These are phyloP conservation scores for Psilanteris sp. DNA, from an alignment of 1,140 invertebrate species.

Conservation along the genomic window DNA sequence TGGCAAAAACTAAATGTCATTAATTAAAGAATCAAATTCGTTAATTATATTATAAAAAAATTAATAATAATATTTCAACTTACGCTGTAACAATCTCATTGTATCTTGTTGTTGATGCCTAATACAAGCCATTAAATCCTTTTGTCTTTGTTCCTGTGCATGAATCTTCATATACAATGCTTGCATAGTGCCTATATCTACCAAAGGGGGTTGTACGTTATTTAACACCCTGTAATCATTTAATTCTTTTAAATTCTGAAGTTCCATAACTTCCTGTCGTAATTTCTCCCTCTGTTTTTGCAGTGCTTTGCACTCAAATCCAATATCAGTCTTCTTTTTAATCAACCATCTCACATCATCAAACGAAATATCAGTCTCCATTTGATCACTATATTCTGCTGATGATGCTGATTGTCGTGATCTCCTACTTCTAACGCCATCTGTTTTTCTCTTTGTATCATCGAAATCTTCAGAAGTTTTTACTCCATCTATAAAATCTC, in stretches of 20 bases:
- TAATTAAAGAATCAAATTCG: too few species aligned
- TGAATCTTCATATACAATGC: conserved; percentile 78
- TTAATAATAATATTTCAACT: too few species aligned
- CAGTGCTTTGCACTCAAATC: conserved; percentile 77
- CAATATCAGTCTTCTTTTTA: conserved; percentile 76
- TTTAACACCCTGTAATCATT: conserved; percentile 51
- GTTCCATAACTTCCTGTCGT: conserved; percentile 78
- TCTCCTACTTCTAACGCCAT: not conserved
- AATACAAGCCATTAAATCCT: conserved; percentile 82
- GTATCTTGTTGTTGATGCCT: conserved; percentile 84
- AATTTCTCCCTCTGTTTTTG: conserved; percentile 78
- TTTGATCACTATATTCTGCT: conserved; percentile 21
- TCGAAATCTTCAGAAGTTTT: not conserved
- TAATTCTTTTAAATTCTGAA: conserved; percentile 70
- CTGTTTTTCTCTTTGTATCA: conserved; percentile 28
- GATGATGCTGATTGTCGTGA: conserved; percentile 16
- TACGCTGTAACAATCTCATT: conserved; percentile 84
- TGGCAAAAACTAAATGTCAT: too few species aligned
- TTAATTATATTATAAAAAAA: too few species aligned
- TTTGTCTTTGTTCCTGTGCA: conserved; percentile 82
- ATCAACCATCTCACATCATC: conserved; percentile 71
- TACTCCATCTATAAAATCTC: conserved; percentile 14
- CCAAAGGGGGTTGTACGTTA: conserved; percentile 58
- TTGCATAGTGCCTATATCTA: conserved; percentile 77
- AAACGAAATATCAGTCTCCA: conserved; percentile 41